These are phyloP conservation scores for Microcaecilia unicolor DNA, from an alignment of 2,797 vertebrate genomes.

Conservation along the genomic window DNA sequence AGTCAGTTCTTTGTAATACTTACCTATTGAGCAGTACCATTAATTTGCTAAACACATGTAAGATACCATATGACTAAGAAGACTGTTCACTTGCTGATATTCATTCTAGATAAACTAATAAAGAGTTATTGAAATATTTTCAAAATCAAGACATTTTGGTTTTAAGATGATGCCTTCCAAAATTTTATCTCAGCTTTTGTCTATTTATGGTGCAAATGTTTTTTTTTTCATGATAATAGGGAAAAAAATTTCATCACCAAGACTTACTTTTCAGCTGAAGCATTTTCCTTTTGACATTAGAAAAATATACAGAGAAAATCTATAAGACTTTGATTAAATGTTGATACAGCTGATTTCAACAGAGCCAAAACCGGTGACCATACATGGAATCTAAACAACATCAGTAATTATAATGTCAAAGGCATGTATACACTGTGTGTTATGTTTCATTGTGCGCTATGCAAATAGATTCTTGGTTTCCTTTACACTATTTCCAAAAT, in stretches of 20 bases:
- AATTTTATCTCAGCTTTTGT: no score
- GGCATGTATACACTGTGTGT: constrained; percentile 72
- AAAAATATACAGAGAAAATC: constrained; percentile 73
- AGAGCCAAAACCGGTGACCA: constrained; percentile 64
- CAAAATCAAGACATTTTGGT: no score
- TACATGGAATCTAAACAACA: constrained; percentile 76
- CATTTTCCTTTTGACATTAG: constrained; percentile 68
- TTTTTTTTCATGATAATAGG: constrained; percentile 57
- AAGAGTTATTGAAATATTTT: background rate
- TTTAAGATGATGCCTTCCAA: no score
- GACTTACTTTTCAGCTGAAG: constrained; percentile 58
- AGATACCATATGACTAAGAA: no score
- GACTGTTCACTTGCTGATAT: no score
- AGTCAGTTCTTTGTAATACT: no score
- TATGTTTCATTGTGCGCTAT: constrained; percentile 79
- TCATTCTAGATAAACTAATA: background rate
- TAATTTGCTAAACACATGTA: no score
- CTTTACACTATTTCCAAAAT: constrained; percentile 71
- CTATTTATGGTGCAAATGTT: constrained; percentile 35
- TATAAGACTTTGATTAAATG: constrained; percentile 78
- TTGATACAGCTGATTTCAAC: constrained; percentile 80
- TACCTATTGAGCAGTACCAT: no score
- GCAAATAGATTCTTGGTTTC: constrained; percentile 67
- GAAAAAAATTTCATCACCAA: constrained; percentile 47
- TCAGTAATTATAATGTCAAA: constrained; percentile 75